Conservation (phyloP, 2,888 invertebrate species). For the Alviniconcha strummeri region DNA sequence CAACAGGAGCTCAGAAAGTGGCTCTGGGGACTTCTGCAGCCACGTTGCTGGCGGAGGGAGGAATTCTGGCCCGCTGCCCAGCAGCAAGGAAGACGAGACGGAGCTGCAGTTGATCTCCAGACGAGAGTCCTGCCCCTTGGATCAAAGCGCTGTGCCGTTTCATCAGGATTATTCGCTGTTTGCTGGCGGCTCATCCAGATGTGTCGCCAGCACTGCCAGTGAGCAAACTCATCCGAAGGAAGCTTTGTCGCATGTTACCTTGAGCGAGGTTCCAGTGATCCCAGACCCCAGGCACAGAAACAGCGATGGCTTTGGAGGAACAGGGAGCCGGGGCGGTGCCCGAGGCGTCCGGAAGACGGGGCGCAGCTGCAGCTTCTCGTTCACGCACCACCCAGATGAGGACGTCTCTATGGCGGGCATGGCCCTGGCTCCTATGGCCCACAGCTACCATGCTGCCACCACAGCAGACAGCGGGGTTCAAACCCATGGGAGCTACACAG, state of each 20-base stretch:
- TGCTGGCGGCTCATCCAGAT: not conserved
- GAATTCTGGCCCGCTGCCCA: not conserved
- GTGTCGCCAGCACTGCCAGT: not conserved
- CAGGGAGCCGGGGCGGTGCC: not conserved
- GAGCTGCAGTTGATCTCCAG: constrained; percentile 1
- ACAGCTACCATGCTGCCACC: constrained; percentile 23
- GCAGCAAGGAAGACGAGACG: not conserved
- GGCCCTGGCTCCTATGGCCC: constrained; percentile 24
- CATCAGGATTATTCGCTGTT: constrained; percentile 19
- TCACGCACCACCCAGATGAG: constrained; percentile 9
- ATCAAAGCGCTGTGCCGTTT: not conserved
- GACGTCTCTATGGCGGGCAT: not conserved
- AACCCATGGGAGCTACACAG: constrained; percentile 28
- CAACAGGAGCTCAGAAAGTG: not conserved
- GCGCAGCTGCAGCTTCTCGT: constrained; percentile 32
- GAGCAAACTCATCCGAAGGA: not conserved
- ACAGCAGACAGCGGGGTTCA: constrained; percentile 31
- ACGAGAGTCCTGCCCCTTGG: constrained; percentile 14
- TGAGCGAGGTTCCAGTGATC: not conserved
- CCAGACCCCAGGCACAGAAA: not conserved
- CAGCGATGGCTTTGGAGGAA: not conserved
- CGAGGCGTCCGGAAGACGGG: constrained; percentile 14
- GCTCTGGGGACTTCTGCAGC: not conserved
- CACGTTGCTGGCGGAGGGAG: not conserved
- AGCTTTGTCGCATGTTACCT: too few relatives aligned